Conservation (phyloP, 2,797 vertebrate species). For the Tadarida brasiliensis region DNA sequence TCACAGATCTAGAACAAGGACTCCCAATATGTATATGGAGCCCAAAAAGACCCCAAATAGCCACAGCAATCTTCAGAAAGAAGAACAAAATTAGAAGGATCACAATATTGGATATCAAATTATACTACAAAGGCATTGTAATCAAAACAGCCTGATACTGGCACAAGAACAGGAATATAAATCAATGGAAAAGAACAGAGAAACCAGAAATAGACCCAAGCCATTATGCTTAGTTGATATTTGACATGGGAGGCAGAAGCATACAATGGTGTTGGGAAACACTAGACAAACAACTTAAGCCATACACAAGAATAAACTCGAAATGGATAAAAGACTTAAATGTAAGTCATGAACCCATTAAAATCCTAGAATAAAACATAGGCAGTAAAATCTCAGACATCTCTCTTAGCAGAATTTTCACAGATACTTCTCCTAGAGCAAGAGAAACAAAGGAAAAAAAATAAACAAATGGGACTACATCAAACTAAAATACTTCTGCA, state of each 20-base stretch:
- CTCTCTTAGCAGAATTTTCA: not conserved
- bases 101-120: not conserved
- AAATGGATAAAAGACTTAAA: not conserved
- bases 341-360: not conserved
- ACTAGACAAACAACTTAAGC: not conserved
- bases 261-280: too few relatives aligned
- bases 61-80: too few relatives aligned
- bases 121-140: not conserved
- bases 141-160: not conserved
- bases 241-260: too few relatives aligned
- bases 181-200: too few relatives aligned
- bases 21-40: too few relatives aligned
- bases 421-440: not conserved
- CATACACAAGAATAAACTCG: not conserved
- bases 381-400: not conserved
- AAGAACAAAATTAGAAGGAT: not conserved
- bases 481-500: not conserved
- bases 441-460: not conserved
- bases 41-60: too few relatives aligned
- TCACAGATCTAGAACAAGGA: too few relatives aligned
- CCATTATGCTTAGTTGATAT: too few relatives aligned
- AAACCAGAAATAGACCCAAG: too few relatives aligned
- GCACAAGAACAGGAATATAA: too few relatives aligned
- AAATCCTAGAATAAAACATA: not conserved
- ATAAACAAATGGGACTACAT: not conserved